phyloP scores from a whole-genome alignment of 1,140 invertebrate species.

The Apocrypta bakeri region DNA sequence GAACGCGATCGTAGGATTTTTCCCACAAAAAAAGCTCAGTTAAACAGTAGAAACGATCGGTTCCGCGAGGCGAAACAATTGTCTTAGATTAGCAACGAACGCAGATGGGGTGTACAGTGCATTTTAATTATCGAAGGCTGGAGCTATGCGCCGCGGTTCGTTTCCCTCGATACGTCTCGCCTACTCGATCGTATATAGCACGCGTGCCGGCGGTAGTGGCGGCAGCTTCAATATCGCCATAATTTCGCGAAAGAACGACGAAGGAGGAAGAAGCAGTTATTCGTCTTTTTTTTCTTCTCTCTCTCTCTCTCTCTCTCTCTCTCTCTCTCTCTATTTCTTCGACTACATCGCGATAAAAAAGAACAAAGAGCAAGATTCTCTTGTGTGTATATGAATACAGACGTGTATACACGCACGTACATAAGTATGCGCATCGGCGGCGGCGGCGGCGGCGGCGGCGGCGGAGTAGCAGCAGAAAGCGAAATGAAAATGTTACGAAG shows the following conservation, averaged over 20 bases:
- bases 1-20: background rate
- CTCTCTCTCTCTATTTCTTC: background rate
- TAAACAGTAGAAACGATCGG: background rate
- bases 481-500: slow-evolving; percentile 41
- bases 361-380: slow-evolving; percentile 2
- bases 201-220: background rate
- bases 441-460: no score
- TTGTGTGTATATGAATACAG: background rate
- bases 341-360: background rate
- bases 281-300: background rate
- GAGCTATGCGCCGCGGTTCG: background rate
- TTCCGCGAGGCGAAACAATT: slow-evolving; percentile 13
- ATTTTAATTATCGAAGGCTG: slow-evolving; percentile 45
- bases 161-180: slow-evolving; percentile 21
- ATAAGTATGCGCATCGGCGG: background rate
- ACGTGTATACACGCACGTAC: background rate
- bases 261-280: background rate
- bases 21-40: background rate
- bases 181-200: background rate
- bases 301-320: background rate
- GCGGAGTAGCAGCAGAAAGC: background rate
- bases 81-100: background rate
- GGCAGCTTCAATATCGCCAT: slow-evolving; percentile 7
- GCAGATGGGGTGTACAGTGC: slow-evolving; percentile 10
- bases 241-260: slow-evolving; percentile 30